A percentile compares a stretch with the other conserved stretches of the same genome.
phyloP scores from a whole-genome alignment of 1,140 invertebrate genomes.

The Dendroctonus ponderosae region DNA sequence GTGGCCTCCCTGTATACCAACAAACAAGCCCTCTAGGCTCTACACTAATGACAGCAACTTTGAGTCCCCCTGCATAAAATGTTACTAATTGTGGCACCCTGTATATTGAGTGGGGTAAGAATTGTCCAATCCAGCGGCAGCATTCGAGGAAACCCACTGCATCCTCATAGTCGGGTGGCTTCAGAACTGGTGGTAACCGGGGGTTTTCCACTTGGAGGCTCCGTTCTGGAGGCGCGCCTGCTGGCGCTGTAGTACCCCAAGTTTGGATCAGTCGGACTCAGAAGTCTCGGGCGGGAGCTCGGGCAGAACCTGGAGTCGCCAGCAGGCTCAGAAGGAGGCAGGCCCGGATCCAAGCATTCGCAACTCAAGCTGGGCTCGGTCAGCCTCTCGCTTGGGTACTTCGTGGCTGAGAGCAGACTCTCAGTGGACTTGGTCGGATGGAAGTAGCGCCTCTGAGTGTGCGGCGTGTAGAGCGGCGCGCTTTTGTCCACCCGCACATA shows the following conservation, averaged over 20 bases:
- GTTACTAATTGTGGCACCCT: no score
- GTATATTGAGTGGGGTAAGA: no score
- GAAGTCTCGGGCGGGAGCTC: conserved; percentile 51
- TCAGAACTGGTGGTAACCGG: conserved; percentile 57
- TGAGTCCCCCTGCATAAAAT: no score
- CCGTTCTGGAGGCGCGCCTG: conserved; percentile 52
- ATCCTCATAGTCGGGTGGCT: conserved; percentile 58
- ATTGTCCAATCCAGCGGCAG: no score
- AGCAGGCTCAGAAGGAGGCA: conserved; percentile 42
- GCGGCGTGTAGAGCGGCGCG: conserved; percentile 51
- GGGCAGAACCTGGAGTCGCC: conserved; percentile 53
- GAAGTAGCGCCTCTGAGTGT: conserved; percentile 54
- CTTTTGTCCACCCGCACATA: conserved; percentile 43
- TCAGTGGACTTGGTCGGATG: conserved; percentile 76
- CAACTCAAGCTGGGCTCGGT: conserved; percentile 66
- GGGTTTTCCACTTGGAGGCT: conserved; percentile 52
- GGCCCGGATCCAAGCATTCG: conserved; percentile 60
- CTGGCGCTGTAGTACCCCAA: conserved; percentile 54
- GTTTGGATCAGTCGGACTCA: conserved; percentile 51
- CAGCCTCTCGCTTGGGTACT: conserved; percentile 58
- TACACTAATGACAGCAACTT: no score
- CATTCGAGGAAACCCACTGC: no score
- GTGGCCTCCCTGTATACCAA: no score
- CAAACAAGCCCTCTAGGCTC: no score
- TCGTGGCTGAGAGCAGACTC: conserved; percentile 65